These are phyloP conservation scores for Palythoa grandis DNA, from an alignment of 92 coral and sea anemone genomes.

Conservation along the genomic window DNA sequence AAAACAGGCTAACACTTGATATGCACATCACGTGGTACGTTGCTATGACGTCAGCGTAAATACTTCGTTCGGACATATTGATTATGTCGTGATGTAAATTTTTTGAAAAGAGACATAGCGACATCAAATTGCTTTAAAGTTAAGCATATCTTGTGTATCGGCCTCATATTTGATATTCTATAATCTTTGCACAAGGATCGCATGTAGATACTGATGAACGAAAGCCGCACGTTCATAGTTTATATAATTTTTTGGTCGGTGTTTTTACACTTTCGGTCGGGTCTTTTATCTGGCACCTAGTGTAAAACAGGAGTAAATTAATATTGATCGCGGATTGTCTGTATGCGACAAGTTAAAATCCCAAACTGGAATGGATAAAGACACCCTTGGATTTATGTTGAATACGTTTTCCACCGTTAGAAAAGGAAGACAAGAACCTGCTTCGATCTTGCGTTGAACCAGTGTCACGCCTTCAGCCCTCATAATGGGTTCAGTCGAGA, in stretches of 20 bases:
- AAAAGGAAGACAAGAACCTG: constrained; percentile 1
- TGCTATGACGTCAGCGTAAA: constrained; percentile 50
- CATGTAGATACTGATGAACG: background rate
- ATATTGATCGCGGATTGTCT: background rate
- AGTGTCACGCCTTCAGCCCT: constrained; percentile 16
- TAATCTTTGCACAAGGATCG: too few species aligned
- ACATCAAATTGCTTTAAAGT: background rate
- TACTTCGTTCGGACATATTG: background rate
- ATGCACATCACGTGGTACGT: constrained; percentile 34
- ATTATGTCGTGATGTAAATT: background rate
- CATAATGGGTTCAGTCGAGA: constrained; percentile 79
- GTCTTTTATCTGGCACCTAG: background rate
- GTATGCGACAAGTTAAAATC: background rate
- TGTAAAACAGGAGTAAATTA: background rate
- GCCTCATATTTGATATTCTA: background rate
- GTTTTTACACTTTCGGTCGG: background rate
- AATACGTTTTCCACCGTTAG: background rate
- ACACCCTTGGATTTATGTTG: background rate
- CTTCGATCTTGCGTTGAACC: background rate
- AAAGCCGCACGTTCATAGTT: background rate
- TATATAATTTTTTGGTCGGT: background rate
- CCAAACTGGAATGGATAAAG: background rate
- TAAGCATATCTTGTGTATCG: background rate
- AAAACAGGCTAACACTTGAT: background rate
- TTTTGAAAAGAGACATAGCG: background rate